Evolutionary conservation across 2,888 invertebrate species (phyloP), one percentile per base, ranked within the genome.

Genomic region (Xestia c-nigrum): DNA sequence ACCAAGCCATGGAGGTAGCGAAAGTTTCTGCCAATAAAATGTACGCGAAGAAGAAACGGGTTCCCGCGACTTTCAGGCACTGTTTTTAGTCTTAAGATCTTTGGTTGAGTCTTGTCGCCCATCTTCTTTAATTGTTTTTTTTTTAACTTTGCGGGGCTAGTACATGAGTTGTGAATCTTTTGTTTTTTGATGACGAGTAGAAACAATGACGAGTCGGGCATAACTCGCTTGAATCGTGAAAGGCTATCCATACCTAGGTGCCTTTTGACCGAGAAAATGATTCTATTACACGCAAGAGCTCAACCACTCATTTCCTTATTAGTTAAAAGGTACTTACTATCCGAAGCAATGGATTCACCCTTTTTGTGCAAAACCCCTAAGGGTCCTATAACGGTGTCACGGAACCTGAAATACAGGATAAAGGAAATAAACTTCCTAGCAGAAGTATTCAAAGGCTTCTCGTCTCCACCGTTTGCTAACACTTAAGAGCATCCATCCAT

Each of bases 291-390:
- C 19, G 7, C 21, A 46, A n/a, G 16, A 71, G 24, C 21, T 43
- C 0, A 5, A 9, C 6, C 10, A 19, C 14, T 71, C 5, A 38
- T 0, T 21, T 31, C 14, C 7, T 10, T 24, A 5, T 40, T 43
- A 21, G 16, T 1, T 9, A 12, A 52, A 55, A 55, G 14, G 31
- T 46, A 73, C 73, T 75, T 24, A 73, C 73, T 73, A 19, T n/a
- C 19, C 3, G 55, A 75, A 38, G 79, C 81, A 57, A 81, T 38
- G 19, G 81, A 10, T 52, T 21, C 43, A 46, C 21, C 46, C 21
- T 24, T 57, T 5, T 14, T 3, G 0, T 0, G 4, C 3, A 3
- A 0, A 9, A 68, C 3, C 19, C 74, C 79, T 14, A 7, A 3
- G 10, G 81, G 74, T 14, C 43, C 50, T 12, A 79, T 21, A 31